Conservation (phyloP, 2,888 invertebrate species). For the Molanna angustata region DNA sequence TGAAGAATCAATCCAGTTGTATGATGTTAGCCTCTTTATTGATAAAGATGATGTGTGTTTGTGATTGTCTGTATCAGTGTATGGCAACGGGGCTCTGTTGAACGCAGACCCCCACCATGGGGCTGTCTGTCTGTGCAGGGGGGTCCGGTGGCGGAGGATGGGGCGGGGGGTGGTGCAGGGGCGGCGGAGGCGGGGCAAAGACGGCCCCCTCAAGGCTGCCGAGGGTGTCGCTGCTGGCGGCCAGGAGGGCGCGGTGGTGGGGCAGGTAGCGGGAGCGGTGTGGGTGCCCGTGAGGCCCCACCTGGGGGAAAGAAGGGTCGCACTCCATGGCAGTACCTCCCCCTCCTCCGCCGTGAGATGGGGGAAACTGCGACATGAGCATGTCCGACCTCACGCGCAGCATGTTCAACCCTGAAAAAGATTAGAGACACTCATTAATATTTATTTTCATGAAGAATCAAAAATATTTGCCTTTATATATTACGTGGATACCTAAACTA, state of each 20-base stretch:
- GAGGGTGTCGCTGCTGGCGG: slow-evolving; percentile 35
- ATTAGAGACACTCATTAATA: too few species aligned
- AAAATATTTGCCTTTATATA: too few species aligned
- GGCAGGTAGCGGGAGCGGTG: slow-evolving; percentile 42
- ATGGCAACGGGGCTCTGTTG: slow-evolving; percentile 93
- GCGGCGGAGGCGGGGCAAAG: slow-evolving; percentile 36
- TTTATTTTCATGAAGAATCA: too few species aligned
- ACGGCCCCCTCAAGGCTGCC: slow-evolving; percentile 41
- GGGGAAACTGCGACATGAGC: slow-evolving; percentile 29
- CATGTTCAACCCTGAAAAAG: slow-evolving; percentile 47
- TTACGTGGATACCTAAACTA: too few species aligned
- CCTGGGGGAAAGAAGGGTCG: slow-evolving; percentile 60
- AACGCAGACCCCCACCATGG: slow-evolving; percentile 86
- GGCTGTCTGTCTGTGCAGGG: slow-evolving; percentile 47
- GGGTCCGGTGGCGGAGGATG: slow-evolving; percentile 33
- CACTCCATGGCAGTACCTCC: slow-evolving; percentile 70
- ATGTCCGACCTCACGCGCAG: slow-evolving; percentile 42
- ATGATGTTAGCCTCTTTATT: too few species aligned
- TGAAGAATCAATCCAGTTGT: too few species aligned
- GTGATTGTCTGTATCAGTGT: slow-evolving; percentile 53
- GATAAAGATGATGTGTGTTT: too few species aligned
- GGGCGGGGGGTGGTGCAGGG: slow-evolving; percentile 33
- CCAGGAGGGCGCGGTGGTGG: slow-evolving; percentile 30
- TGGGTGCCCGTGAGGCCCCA: slow-evolving; percentile 34
- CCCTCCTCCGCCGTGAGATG: slow-evolving; percentile 30